Conservation (phyloP, 2,888 invertebrate species). For the Ischnura elegans region DNA sequence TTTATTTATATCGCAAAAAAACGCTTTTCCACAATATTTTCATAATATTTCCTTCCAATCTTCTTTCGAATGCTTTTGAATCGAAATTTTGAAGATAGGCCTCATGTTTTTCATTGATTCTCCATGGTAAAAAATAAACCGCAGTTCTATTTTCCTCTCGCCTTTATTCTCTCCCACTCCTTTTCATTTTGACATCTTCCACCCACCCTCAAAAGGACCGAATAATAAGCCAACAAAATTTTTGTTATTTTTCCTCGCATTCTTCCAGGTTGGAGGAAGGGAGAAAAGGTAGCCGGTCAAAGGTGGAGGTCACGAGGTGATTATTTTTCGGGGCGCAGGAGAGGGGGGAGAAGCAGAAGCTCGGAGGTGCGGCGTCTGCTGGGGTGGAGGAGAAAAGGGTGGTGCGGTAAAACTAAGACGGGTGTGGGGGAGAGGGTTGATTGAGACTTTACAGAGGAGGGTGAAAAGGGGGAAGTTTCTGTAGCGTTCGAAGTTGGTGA, state of each 20-base stretch:
- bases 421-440: background rate
- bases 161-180: background rate
- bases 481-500: conserved; percentile 39
- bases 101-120: background rate
- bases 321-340: background rate
- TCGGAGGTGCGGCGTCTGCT: background rate
- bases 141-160: background rate
- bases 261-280: background rate
- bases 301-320: background rate
- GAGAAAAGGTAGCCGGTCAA: conserved; percentile 1
- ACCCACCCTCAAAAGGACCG: background rate
- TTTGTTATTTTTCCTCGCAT: background rate
- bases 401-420: background rate
- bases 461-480: conserved; percentile 31
- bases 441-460: too few species aligned
- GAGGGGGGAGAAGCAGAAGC: background rate
- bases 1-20: too few species aligned
- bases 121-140: background rate
- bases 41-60: background rate
- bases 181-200: background rate
- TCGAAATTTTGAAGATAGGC: background rate
- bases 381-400: background rate
- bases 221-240: background rate
- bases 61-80: background rate
- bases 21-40: too few species aligned